Base-by-base conservation (phyloP, 1,140 invertebrate genomes). In the Bombus picipes region DNA sequence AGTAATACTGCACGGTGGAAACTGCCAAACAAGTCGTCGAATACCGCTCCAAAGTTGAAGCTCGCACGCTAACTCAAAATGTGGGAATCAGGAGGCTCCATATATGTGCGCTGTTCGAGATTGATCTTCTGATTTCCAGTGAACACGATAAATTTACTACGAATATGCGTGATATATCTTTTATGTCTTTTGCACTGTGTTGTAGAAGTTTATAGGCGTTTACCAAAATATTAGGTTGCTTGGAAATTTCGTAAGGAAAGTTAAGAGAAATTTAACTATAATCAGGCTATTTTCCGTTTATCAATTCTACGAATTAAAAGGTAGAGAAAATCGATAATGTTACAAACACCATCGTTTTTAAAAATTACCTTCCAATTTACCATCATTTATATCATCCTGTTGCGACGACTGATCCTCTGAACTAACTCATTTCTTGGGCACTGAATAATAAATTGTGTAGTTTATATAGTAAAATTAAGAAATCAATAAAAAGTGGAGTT, bases 221-320 rank as follows among this genome's bases (percentile, higher is more conserved):
- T 62, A 62, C 0, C 59, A 62, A 62, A 62, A n/a, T 13, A 53
- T 53, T 18, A 53, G 18, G 5, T 53, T 53, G 18, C 6, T 53
- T 53, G 18, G 18, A 22, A 53, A 22, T 8, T 53, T 53, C 18
- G 0, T 2, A 53, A 18, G 5, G 18, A 3, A 53, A 53, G 47
- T 53, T 22, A 2, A 22, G 47, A 22, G 8, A 53, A 8, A 22
- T 53, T 53, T 18, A 22, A 53, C 47, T 2, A 22, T 18, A 53
- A 53, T 0, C 0, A 0, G 0, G 2, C 47, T 22, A 6, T 22
- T 53, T 53, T 22, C 47, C 0, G 1, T 53, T 22, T 53, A 53
- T 22, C 18, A 8, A 8, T 53, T 53, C 47, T 53, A 53, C 18
- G 47, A 22, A 53, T 53, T 53, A 53, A 2, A 22, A 53, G 18